Base-by-base conservation (phyloP, 2,113 vertebrate genomes). In the Pomatorhinus ruficollis region DNA sequence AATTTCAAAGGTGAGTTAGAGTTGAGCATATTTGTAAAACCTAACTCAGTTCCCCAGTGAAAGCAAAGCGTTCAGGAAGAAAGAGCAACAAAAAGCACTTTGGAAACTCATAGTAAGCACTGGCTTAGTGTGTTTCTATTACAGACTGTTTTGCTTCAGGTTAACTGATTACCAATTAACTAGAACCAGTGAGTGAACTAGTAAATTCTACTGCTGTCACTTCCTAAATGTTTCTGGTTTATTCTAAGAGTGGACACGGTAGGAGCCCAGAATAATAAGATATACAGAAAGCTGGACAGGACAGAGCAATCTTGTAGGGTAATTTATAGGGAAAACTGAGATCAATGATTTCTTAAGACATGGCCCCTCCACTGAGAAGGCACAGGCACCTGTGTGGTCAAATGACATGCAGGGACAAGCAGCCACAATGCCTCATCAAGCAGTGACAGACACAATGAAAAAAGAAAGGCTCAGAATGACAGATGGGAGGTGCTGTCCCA, bases 101-200 rank as follows among this genome's bases (percentile, higher is more conserved):
- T 52, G 63, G 40, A 71, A 87, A 75, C 52, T 83, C 56, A 47
- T 5, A 47, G 7, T 35, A 65, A 68, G 42, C 10, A 40, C 49
- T 74, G 50, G 31, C 45, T 76, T 54, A 70, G 24, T 30, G 35
- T 27, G 20, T 56, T 82, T 83, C 68, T 74, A 2, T 37, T 40
- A 50, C 2, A 47, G 47, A 31, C 20, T 77, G 70, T 91, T 95
- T 87, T 93, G 56, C 31, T 85, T 88, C 1, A 2, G 84, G 83
- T 96, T 92, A 95, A 93, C 52, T 83, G 31, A 44, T 95, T 57
- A 95, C 70, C 71, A 83, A 83, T 92, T 94, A 93, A 93, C 71
- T 30, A 31, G 30, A 90, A 90, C 47, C 66, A 44, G 56, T 19
- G 71, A 90, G 18, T n/a, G 17, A 18, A 59, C 93, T 47, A 60